Base-by-base conservation (phyloP, 2,888 invertebrate genomes). In the Drosophila pseudotalamancana region DNA sequence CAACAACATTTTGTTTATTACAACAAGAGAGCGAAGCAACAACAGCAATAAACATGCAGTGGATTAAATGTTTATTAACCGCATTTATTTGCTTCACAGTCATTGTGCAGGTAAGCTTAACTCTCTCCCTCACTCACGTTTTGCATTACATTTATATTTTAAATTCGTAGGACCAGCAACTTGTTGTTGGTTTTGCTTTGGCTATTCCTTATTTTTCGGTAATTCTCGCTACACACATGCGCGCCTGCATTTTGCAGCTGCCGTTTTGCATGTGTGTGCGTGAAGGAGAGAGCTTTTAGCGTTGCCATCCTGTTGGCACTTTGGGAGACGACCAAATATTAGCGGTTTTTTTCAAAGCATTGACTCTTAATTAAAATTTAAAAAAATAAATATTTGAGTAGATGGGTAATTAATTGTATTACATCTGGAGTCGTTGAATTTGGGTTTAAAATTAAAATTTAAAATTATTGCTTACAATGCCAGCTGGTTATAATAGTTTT, bases 31-130 rank as follows among this genome's bases (percentile, higher is more conserved):
- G 31, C 40, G 19, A 35, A 60, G 34, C 51, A 64, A 59, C 59
- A 69, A 60, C 39, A 72, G 25, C 65, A 76, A 70, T 78, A 89
- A 91, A 87, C 85, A 91, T 91, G 91, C 88, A 90, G 90, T 90
- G 91, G 91, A 91, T 91, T 90, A 91, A 91, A 87, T 84, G 90
- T 88, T 88, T 88, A 86, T 84, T 91, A 85, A 87, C 87, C 77
- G 90, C 90, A 87, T 90, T 90, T 79, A 87, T 90, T 86, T 90
- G 89, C 83, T 83, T 89, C 72, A 83, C 89, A 88, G 88, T 91
- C 68, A 87, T 90, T 73, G 85, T 90, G 76, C 90, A 90, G 91
- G 91, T 91, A 82, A 90, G 91, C 78, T 46, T 34, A 46, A 12
- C 29, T 9, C 42, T 29, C 12, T 34, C 9, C 18, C 11, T 43